Base-by-base conservation (phyloP, 2,113 vertebrate species). In the Cyprinodon variegatus region DNA sequence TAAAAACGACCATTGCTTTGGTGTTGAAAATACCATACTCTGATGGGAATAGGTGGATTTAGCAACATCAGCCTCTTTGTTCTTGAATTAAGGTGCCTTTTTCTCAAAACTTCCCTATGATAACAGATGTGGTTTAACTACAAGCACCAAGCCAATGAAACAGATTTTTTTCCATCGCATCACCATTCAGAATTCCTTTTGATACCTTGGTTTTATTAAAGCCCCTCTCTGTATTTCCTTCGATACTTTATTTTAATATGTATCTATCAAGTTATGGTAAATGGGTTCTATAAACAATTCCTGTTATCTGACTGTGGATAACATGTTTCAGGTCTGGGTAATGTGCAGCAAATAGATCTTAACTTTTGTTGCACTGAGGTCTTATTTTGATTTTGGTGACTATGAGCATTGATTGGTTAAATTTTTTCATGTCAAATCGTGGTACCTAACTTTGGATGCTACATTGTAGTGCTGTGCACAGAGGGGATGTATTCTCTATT, bases 1-100 rank as follows among this genome's bases (percentile, higher is more conserved):
- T 93, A 92, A 89, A 94, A 94, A 88, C 91, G 93, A 91, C 90
- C 90, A 87, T 83, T 79, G 77, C 83, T 76, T 88, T 79, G 69
- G 86, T 85, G 85, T 85, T 90, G 91, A 92, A 85, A 76, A 79
- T 67, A 82, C 83, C 83, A 88, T 93, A 81, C 92, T 91, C 93
- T 88, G 88, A 81, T 80, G 64, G 84, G 81, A 83, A 79, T 82
- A 84, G 77, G 64, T 80, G 71, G 59, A 82, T 87, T 83, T 88
- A 84, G 84, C 90, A 88, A 90, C 87, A 93, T 91, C 76, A 38
- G 53, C 64, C 40, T 46, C 71, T 68, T 69, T 53, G 61, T 60
- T 69, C 62, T 11, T 76, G 60, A 63, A 79, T 65, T 40, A 46
- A 2, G 12, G 40, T 46, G 78, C 14, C 68, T 76, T 81, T 17